Evolutionary conservation across 2,113 vertebrate genomes (phyloP).

Genomic region (Notothenia rossii): DNA sequence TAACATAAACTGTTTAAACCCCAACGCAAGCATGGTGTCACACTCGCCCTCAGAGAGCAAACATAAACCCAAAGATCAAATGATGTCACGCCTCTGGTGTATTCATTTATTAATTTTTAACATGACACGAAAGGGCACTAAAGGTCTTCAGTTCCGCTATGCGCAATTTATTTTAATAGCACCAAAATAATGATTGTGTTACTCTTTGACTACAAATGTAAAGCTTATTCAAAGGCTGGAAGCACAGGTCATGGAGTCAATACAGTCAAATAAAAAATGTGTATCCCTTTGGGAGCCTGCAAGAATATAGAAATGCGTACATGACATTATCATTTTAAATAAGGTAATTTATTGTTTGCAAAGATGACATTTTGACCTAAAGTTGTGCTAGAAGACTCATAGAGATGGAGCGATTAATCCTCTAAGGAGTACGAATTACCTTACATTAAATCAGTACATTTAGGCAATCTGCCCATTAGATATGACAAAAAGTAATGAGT

Average conservation of each 20-base stretch:
- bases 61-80: constrained; percentile 21
- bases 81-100: constrained; percentile 6
- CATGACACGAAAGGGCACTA: neutral
- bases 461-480: neutral
- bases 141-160: neutral
- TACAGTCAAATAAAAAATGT: neutral
- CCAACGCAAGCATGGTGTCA: constrained; percentile 42
- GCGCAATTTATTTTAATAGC: neutral
- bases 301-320: neutral
- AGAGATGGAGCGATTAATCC: neutral
- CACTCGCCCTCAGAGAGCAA: constrained; percentile 27
- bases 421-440: neutral
- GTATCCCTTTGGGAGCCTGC: neutral
- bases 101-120: constrained; percentile 9
- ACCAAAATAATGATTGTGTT: neutral
- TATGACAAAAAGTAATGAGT: neutral
- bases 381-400: neutral
- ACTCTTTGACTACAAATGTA: neutral
- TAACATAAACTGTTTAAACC: constrained; percentile 45
- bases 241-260: neutral
- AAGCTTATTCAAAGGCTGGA: neutral
- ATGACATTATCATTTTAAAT: neutral
- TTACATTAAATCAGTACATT: neutral
- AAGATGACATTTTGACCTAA: neutral
- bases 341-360: neutral